Evolutionary conservation across 2,888 invertebrate species (phyloP).

Genomic region (Philopedon plagiatum): DNA sequence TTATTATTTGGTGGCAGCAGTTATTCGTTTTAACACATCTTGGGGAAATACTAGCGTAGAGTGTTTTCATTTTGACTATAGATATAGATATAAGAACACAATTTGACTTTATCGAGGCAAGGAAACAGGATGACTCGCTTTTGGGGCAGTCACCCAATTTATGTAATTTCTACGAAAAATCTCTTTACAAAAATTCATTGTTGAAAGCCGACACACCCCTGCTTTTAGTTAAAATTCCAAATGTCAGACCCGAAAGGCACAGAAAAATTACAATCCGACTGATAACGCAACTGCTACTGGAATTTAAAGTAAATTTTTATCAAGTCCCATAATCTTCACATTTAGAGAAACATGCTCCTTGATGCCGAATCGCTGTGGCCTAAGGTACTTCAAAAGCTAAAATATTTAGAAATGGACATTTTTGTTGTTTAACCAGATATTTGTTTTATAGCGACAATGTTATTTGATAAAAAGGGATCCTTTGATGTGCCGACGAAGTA

Average conservation of each 20-base stretch:
- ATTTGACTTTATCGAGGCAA: no score
- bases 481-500: conserved; percentile 3
- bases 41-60: no score
- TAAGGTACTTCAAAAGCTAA: conserved; percentile 32
- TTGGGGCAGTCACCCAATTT: no score
- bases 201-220: background rate
- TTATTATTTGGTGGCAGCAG: no score
- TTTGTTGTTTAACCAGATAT: conserved; percentile 43
- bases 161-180: no score
- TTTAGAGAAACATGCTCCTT: conserved; percentile 38
- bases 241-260: background rate
- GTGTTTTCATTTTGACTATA: no score
- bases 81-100: no score
- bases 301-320: conserved; percentile 47
- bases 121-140: no score
- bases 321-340: conserved; percentile 31
- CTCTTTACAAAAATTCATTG: no score
- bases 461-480: conserved; percentile 18
- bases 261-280: conserved; percentile 22
- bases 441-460: conserved; percentile 37
- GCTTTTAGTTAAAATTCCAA: background rate
- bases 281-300: conserved; percentile 40
- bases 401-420: conserved; percentile 39
- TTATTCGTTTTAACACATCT: no score
- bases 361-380: conserved; percentile 28